Conservation (phyloP, 2,888 invertebrate genomes). For the Eueremaeus valkanovi region DNA sequence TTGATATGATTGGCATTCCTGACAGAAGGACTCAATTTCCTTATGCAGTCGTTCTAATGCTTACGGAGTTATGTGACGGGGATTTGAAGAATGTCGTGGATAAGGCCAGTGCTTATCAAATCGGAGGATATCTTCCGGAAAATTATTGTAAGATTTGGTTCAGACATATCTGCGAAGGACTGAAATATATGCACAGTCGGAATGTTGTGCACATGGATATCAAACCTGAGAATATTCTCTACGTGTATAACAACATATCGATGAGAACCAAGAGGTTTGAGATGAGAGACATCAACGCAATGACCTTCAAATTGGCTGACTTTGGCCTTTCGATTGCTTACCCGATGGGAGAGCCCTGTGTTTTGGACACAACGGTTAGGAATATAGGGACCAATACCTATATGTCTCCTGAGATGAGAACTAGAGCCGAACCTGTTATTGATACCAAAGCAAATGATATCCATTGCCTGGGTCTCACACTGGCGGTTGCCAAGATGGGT, state of each 20-base stretch:
- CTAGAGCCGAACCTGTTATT: background rate
- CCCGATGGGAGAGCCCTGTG: background rate
- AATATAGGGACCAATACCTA: background rate
- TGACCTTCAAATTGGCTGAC: background rate
- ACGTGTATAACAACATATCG: background rate
- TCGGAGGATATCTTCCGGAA: background rate
- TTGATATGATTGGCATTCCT: background rate
- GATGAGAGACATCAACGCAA: no score
- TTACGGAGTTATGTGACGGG: background rate
- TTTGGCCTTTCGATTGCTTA: background rate
- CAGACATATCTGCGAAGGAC: background rate
- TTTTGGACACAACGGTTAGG: background rate
- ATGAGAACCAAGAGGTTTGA: background rate
- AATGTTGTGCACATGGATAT: background rate
- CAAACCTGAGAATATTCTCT: background rate
- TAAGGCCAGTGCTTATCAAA: no score
- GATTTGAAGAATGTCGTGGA: background rate
- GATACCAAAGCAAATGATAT: background rate
- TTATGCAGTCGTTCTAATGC: background rate
- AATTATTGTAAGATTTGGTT: background rate
- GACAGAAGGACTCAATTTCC: background rate
- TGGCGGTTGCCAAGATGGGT: background rate
- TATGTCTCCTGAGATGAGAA: background rate
- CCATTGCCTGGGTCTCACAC: background rate
- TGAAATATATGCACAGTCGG: background rate